Evolutionary conservation across 2,797 vertebrate species (phyloP), one percentile per base, ranked within the genome.

Genomic region (Nyctalus aviator): DNA sequence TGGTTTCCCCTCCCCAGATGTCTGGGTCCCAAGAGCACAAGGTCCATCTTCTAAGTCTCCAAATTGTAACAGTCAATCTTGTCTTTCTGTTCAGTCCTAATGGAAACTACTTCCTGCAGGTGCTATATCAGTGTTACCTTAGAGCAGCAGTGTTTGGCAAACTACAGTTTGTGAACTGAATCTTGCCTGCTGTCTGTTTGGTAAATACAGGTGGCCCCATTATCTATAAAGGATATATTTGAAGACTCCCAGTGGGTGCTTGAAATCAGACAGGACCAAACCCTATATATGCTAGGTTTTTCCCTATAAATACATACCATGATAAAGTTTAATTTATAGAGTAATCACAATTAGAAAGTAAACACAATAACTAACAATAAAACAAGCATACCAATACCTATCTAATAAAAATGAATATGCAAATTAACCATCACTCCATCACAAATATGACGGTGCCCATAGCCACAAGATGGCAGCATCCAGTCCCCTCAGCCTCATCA

Each of bases 1-100:
- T 17, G 41, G 35, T 30, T 0, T 6, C 41, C 37, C 20, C 4
- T 50, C n/a, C 23, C 32, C 11, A 35, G 27, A 87, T 1, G 0
- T 57, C 32, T 78, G 3, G 8, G 25, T 57, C 8, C 23, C 1
- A n/a, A 50, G 27, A 18, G 55, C 18, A 13, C 6, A 27, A 55
- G 30, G 2, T 8, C 25, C 59, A 25, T 84, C 30, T 81, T 69
- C 46, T 37, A 88, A 17, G 20, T 55, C 37, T 83, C 44, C 21
- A 79, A 14, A 72, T 35, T 84, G 64, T 75, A 46, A n/a, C 53
- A 73, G 15, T 53, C 37, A 30, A 1, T 81, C 14, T 77, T 64
- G 1, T 59, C 23, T 44, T 75, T 87, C 64, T 69, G 20, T 78
- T 71, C 57, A 4, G 0, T 17, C 32, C 41, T 76, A 11, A 13